Evolutionary conservation across 2,888 invertebrate genomes (phyloP), one percentile per base, ranked within the genome.

Genomic region (Trimorus sp.): DNA sequence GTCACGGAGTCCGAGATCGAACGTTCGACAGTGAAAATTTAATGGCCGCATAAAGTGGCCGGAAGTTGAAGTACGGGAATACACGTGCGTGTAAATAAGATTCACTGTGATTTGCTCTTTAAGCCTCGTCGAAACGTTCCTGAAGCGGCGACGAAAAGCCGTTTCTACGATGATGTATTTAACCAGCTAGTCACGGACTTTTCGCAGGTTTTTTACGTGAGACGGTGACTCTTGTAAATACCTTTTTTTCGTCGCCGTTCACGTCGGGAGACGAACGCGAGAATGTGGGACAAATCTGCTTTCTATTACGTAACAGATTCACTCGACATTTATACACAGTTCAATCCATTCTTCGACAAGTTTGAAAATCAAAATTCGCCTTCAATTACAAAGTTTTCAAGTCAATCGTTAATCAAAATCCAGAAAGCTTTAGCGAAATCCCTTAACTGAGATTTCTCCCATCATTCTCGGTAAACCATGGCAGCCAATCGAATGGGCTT

Each of bases 21-120:
- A 62, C 49, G 59, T 73, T 79, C 62, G 51, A 58, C 65, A 58
- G 69, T 68, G 59, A 75, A 58, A 54, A 66, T 69, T 58, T 65
- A 78, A 69, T 56, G 56, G 36, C 38, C 62, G 36, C 48, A n/a
- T 59, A 45, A 56, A 56, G 58, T 37, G 37, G 42, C 38, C 14
- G 15, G 6, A 69, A 58, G 49, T 49, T 70, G 12, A 74, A 74
- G 45, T 54, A 69, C 49, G 71, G 40, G 42, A 49, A 79, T 76
- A 53, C 45, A 71, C 63, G 73, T 76, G 80, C 80, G 70, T 86
- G 86, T 86, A 87, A 74, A 87, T 85, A 87, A 83, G 83, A 79
- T 85, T 86, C 81, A 84, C 86, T 87, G 86, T 87, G 86, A 87
- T 87, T 85, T 85, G 74, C 60, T 84, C 71, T 74, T 82, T 81